These are phyloP conservation scores for Carterocephalus palaemon DNA, from an alignment of 2,888 invertebrate species.

Conservation along the genomic window DNA sequence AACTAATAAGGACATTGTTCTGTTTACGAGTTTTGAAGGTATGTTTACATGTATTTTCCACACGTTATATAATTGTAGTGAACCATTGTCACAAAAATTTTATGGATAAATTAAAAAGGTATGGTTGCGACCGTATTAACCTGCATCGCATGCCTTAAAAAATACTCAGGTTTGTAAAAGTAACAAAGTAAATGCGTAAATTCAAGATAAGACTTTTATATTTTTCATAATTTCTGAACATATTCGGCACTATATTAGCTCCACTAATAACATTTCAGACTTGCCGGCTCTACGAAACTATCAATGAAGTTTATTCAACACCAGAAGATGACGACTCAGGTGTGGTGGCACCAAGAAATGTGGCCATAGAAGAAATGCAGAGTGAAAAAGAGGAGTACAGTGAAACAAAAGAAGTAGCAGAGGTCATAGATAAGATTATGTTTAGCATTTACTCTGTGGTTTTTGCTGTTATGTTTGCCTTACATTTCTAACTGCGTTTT, in stretches of 20 bases:
- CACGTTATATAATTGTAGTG: too few species aligned
- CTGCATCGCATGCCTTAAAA: too few species aligned
- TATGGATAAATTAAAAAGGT: too few species aligned
- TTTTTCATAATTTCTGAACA: too few species aligned
- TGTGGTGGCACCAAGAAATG: slow-evolving; percentile 37
- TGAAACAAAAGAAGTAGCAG: slow-evolving; percentile 52
- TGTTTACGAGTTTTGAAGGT: slow-evolving; percentile 60
- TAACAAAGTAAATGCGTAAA: too few species aligned
- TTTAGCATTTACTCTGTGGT: slow-evolving; percentile 55
- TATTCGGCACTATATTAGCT: too few species aligned
- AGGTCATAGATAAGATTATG: slow-evolving; percentile 54
- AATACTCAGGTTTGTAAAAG: too few species aligned
- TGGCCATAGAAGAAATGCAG: slow-evolving; percentile 60
- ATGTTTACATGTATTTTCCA: too few species aligned
- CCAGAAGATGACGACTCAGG: slow-evolving; percentile 47
- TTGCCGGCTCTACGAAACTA: slow-evolving; percentile 43
- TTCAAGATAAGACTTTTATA: too few species aligned
- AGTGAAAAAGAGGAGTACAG: slow-evolving; percentile 43
- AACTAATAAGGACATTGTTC: slow-evolving; percentile 49
- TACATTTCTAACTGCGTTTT: slow-evolving; percentile 45
- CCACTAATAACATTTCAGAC: slow-evolving; percentile 37
- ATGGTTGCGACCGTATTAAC: too few species aligned
- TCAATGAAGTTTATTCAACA: slow-evolving; percentile 48
- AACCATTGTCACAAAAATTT: too few species aligned
- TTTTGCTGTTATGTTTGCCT: slow-evolving; percentile 51